Percentiles rank a stretch among this genome's conserved stretches.
These are phyloP conservation scores for Xenentodon cancila DNA, from an alignment of 2,797 vertebrate species.

Conservation along the genomic window DNA sequence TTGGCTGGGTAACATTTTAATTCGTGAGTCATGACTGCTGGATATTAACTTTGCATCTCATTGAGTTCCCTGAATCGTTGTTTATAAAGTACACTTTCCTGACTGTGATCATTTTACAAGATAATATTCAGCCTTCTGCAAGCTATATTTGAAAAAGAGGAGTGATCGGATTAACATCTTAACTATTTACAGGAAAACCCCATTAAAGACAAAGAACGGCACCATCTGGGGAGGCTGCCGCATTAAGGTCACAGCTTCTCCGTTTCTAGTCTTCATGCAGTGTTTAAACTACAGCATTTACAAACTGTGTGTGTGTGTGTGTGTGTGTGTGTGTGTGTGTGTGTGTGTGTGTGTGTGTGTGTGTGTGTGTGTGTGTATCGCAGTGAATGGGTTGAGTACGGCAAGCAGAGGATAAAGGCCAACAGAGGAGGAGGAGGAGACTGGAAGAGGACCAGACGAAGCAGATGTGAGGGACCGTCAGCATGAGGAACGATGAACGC, in stretches of 20 bases:
- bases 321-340: conserved; percentile 38
- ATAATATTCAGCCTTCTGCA: conserved; percentile 11
- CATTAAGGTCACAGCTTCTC: conserved; percentile 32
- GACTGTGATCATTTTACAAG: conserved; percentile 5
- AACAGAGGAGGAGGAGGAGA: conserved; percentile 25
- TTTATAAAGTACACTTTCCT: conserved; percentile 18
- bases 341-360: conserved; percentile 43
- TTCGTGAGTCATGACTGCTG: too few relatives aligned
- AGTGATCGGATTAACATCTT: conserved; percentile 13
- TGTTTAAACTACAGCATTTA: conserved; percentile 62
- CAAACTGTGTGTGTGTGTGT: conserved; percentile 34
- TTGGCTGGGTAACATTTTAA: too few relatives aligned
- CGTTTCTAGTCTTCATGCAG: conserved; percentile 21
- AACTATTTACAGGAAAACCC: conserved; percentile 50
- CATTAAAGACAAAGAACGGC: conserved; percentile 42
- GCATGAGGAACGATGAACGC: conserved; percentile 30
- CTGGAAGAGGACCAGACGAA: conserved; percentile 64
- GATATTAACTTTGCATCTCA: too few relatives aligned
- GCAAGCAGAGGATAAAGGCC: conserved; percentile 45
- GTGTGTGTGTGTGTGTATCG: conserved; percentile 34
- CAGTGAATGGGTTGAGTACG: conserved; percentile 68
- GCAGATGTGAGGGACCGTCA: conserved; percentile 68
- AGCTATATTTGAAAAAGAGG: background rate
- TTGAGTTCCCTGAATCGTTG: conserved; percentile 3
- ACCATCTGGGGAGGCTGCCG: conserved; percentile 32